A percentile compares a stretch with the other conserved stretches of the same genome.
Conservation (phyloP, 2,888 invertebrate species). For the Platycnemis pennipes region DNA sequence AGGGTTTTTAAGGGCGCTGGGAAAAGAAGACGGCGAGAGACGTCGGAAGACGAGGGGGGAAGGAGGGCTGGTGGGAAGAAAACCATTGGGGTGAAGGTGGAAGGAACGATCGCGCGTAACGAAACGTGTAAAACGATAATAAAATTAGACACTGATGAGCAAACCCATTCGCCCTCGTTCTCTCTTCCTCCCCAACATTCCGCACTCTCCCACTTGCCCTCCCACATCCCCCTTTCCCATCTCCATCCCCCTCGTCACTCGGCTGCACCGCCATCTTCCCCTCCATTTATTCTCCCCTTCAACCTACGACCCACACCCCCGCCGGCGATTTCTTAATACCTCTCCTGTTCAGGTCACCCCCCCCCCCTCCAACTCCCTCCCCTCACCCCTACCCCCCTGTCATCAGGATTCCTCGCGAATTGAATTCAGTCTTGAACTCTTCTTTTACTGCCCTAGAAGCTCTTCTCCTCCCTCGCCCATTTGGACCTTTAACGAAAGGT, state of each 20-base stretch:
- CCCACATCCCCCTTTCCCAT: background rate
- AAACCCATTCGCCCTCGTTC: conserved; percentile 23
- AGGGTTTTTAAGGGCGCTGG: background rate
- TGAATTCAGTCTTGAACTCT: background rate
- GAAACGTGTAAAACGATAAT: conserved; percentile 66
- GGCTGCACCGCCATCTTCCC: conserved; percentile 14
- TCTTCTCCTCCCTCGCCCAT: background rate
- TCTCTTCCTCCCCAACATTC: background rate
- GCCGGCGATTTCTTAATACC: background rate
- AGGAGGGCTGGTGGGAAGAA: conserved; percentile 40
- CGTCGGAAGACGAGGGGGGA: background rate
- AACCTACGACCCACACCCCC: background rate
- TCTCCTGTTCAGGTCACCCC: no score
- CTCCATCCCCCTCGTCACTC: background rate
- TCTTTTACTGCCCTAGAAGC: no score
- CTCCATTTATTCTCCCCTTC: conserved; percentile 23
- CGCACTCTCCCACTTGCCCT: background rate
- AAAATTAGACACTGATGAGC: conserved; percentile 68
- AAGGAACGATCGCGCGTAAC: conserved; percentile 50
- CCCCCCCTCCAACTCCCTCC: no score
- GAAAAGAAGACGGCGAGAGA: background rate
- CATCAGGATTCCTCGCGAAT: background rate
- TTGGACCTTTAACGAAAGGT: conserved; percentile 16
- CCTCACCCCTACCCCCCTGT: no score
- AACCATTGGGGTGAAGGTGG: conserved; percentile 30